These are phyloP conservation scores for Aleiodes leptofemur DNA, from an alignment of 2,888 invertebrate species.

Conservation along the genomic window DNA sequence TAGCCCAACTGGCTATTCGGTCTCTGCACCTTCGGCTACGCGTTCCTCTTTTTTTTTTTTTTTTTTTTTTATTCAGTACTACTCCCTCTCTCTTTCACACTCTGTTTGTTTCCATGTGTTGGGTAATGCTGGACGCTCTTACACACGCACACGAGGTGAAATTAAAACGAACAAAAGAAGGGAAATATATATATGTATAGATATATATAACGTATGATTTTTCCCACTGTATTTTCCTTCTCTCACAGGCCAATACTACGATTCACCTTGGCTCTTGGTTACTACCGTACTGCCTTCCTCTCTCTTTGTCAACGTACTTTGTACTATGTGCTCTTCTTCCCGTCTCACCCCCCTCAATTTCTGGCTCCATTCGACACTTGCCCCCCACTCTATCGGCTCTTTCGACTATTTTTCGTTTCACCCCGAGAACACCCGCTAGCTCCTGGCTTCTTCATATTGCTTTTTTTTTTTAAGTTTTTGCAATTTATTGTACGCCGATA, in stretches of 20 bases:
- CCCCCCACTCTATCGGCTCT: conserved; percentile 18
- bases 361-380: conserved; percentile 1
- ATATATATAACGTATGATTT: neutral
- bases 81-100: too few species aligned
- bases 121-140: too few species aligned
- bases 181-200: neutral
- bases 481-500: too few species aligned
- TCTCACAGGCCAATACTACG: neutral
- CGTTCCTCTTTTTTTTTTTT: neutral
- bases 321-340: conserved; percentile 37
- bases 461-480: too few species aligned
- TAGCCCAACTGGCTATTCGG: conserved; percentile 17
- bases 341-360: neutral
- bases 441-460: too few species aligned
- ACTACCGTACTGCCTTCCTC: conserved; percentile 47
- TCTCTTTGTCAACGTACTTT: conserved; percentile 51
- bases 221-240: neutral
- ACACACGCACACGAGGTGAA: neutral
- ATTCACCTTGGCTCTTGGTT: conserved; percentile 19
- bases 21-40: conserved; percentile 27
- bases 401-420: conserved; percentile 48
- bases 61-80: neutral
- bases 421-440: conserved; percentile 44
- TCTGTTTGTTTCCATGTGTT: neutral
- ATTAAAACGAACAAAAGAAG: neutral